Conservation (phyloP, 2,888 invertebrate species). For the Anodontia alba region DNA sequence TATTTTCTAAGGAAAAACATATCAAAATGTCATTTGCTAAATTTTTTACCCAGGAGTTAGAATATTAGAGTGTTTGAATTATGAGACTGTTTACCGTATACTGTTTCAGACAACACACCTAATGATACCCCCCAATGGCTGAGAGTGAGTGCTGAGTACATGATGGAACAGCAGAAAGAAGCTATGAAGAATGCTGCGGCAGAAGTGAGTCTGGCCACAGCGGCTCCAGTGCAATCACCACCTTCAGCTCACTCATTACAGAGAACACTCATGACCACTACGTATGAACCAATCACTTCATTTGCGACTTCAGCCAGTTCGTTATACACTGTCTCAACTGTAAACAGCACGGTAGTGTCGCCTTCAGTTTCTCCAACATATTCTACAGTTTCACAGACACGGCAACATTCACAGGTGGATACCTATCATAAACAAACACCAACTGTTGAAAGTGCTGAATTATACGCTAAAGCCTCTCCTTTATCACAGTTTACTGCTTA, state of each 20-base stretch:
- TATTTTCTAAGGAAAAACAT: too few relatives aligned
- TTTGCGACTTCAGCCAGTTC: slow-evolving; percentile 48
- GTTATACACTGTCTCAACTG: slow-evolving; percentile 55
- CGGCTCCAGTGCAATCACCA: slow-evolving; percentile 35
- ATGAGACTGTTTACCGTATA: slow-evolving; percentile 13
- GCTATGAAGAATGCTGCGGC: slow-evolving; percentile 49
- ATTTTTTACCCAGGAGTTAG: too few relatives aligned
- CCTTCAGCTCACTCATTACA: slow-evolving; percentile 7
- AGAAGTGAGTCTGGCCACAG: slow-evolving; percentile 49
- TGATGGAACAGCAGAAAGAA: slow-evolving; percentile 57
- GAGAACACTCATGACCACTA: slow-evolving; percentile 33
- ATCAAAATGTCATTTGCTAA: too few relatives aligned
- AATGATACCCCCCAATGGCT: slow-evolving; percentile 65
- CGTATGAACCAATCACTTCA: slow-evolving; percentile 51
- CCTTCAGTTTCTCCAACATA: slow-evolving; percentile 57
- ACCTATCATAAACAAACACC: slow-evolving; percentile 50
- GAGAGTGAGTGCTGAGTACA: slow-evolving; percentile 57
- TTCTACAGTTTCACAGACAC: slow-evolving; percentile 40
- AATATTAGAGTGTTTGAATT: too few relatives aligned
- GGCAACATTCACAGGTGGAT: slow-evolving; percentile 40
- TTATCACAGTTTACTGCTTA: slow-evolving; percentile 44
- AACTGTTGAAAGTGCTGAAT: slow-evolving; percentile 50
- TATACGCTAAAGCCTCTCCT: slow-evolving; percentile 47
- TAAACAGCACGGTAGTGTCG: slow-evolving; percentile 54
- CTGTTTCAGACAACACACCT: slow-evolving; percentile 58